Conservation (phyloP, 2,113 vertebrate species). For the Lepisosteus oculatus region DNA sequence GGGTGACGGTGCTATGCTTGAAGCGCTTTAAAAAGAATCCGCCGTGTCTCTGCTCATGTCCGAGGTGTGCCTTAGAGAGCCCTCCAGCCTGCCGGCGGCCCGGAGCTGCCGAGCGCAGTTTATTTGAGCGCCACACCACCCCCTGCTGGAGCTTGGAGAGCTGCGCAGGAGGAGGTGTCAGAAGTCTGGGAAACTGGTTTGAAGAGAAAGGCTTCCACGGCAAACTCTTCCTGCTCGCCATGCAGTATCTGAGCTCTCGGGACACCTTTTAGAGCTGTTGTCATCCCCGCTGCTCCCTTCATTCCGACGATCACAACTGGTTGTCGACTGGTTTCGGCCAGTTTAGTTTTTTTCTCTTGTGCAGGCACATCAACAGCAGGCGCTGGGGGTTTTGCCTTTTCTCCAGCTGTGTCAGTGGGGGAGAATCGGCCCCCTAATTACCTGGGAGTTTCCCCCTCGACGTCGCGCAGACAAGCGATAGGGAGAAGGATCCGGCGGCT, state of each 20-base stretch:
- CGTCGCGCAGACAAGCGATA: too few relatives aligned
- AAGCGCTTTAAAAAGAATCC: too few relatives aligned
- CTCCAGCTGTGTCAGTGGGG: background rate
- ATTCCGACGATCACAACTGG: background rate
- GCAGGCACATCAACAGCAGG: constrained; percentile 2
- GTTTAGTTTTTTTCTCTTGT: background rate
- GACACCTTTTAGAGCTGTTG: background rate
- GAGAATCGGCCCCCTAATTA: background rate
- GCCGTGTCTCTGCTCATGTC: too few relatives aligned
- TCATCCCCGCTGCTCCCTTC: background rate
- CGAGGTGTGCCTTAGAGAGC: too few relatives aligned
- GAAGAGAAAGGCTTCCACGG: background rate
- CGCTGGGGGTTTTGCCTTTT: constrained; percentile 2
- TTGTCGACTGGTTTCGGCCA: too few relatives aligned
- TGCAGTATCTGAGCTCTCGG: background rate
- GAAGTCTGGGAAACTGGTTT: background rate
- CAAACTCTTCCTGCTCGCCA: background rate
- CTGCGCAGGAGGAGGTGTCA: background rate
- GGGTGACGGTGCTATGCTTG: too few relatives aligned
- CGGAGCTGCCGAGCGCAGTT: too few relatives aligned
- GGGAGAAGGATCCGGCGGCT: background rate
- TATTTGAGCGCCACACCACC: constrained; percentile 4
- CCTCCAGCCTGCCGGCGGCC: too few relatives aligned
- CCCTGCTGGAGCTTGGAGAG: constrained; percentile 4
- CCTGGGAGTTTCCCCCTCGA: background rate